phyloP scores from a whole-genome alignment of 2,888 invertebrate genomes.

The Carabus problematicus region DNA sequence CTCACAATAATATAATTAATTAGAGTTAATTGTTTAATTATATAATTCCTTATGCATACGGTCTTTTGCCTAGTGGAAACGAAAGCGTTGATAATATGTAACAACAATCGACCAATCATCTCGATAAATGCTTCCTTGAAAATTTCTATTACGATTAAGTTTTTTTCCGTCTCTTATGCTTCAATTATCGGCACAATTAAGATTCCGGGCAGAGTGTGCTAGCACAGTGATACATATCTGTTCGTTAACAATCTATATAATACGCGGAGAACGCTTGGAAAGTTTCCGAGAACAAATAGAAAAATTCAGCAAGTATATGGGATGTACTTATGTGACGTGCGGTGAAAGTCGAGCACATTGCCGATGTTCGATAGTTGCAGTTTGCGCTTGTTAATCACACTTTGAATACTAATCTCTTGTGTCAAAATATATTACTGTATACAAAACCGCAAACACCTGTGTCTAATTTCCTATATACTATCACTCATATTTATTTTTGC shows the following conservation, averaged over 20 bases:
- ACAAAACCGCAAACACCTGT: too few relatives aligned
- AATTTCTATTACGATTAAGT: slow-evolving; percentile 22
- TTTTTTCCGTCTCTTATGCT: slow-evolving; percentile 5
- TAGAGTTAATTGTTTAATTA: too few relatives aligned
- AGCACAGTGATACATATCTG: not conserved
- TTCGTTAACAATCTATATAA: not conserved
- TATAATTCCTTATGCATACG: too few relatives aligned
- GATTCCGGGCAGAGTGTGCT: slow-evolving; percentile 12
- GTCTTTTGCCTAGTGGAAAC: too few relatives aligned
- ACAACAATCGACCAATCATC: not conserved
- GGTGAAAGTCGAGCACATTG: slow-evolving; percentile 31
- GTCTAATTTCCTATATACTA: too few relatives aligned
- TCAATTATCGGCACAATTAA: slow-evolving; percentile 33
- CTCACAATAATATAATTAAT: too few relatives aligned
- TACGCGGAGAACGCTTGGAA: slow-evolving; percentile 1
- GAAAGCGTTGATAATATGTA: too few relatives aligned
- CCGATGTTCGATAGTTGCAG: not conserved
- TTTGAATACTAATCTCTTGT: too few relatives aligned
- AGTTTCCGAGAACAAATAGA: slow-evolving; percentile 21
- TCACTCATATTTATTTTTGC: too few relatives aligned
- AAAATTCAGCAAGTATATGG: slow-evolving; percentile 5
- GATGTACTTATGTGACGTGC: slow-evolving; percentile 12
- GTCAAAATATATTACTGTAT: too few relatives aligned
- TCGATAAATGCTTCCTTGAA: slow-evolving; percentile 15
- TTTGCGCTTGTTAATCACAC: too few relatives aligned